Base-by-base conservation (phyloP, 2,888 invertebrate species). In the Tenthredo notha region DNA sequence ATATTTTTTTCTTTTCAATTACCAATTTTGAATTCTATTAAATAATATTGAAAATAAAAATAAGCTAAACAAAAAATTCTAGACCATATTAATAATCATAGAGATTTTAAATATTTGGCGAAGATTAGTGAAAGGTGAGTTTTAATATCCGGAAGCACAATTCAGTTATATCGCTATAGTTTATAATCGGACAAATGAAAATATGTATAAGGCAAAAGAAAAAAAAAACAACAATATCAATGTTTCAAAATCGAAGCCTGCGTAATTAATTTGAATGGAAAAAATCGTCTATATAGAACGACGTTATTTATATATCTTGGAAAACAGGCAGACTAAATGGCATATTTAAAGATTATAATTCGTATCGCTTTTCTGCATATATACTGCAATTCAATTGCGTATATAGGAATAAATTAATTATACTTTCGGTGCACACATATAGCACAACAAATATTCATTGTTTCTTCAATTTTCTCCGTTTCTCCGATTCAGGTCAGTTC, bases 311-410 rank as follows among this genome's bases (percentile, higher is more conserved):
- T 18, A 67, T 18, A 33, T 33, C 33, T 74, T 74, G 43, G 43
- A 43, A 74, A 43, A 43, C 43, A 74, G 74, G 43, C 43, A 43
- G 74, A 74, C 43, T 43, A 43, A 43, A 43, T 43, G 74, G 43
- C 74, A 43, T 74, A 74, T 74, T 74, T 74, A 7, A 74, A 74
- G 6, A 74, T 74, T 40, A n/a, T 12, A 43, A 40, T 74, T 74
- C 40, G n/a, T 33, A 4, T 43, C 74, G 40, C 25, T 21, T 43
- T 43, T 15, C 74, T 43, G 37, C 72, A 74, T 40, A 33, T 33
- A 33, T 33, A n/a, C 33, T 67, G 33, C 33, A 6, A 33, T 33
- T 67, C 67, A 67, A 67, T 67, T 67, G 29, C 15, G 67, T 61
- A 61, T 61, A 61, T 29, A 33, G 25, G 43, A 21, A 74, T 74